Evolutionary conservation across 92 coral and sea anemone genomes (phyloP).

Genomic region (Plumapathes pennacea): DNA sequence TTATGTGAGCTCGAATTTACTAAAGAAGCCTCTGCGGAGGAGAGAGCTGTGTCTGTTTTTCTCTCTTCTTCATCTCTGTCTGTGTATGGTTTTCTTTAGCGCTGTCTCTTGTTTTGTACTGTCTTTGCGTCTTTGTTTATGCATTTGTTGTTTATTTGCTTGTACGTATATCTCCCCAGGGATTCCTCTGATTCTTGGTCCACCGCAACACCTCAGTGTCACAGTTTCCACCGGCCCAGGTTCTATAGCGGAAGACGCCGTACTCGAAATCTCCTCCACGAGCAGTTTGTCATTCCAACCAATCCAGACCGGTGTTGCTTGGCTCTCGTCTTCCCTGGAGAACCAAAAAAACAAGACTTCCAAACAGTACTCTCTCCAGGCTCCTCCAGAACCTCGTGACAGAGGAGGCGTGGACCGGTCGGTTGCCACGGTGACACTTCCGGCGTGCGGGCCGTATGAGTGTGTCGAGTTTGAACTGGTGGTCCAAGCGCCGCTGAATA

Average conservation of each 20-base stretch:
- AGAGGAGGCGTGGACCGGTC: conserved; percentile 41
- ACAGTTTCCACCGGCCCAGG: conserved; percentile 88
- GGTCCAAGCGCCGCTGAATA: conserved; percentile 57
- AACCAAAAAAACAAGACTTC: conserved; percentile 43
- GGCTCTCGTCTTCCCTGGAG: conserved; percentile 70
- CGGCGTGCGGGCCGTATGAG: conserved; percentile 74
- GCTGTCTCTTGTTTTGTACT: background rate
- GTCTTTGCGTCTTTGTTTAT: background rate
- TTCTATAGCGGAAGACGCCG: conserved; percentile 75
- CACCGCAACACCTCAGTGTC: conserved; percentile 61
- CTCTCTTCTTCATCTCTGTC: no score
- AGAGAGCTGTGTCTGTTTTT: no score
- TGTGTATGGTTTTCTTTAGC: no score
- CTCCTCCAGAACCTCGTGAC: conserved; percentile 33
- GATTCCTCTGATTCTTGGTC: conserved; percentile 67
- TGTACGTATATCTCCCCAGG: no score
- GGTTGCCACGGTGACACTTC: conserved; percentile 79
- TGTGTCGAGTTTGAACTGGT: conserved; percentile 60
- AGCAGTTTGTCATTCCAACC: conserved; percentile 67
- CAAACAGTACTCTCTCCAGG: conserved; percentile 44
- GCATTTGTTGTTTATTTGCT: background rate
- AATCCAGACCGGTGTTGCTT: conserved; percentile 58
- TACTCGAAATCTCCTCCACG: conserved; percentile 67
- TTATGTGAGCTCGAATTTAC: no score
- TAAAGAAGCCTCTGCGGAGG: no score